Percentiles rank a stretch among this genome's conserved stretches.
phyloP scores from a whole-genome alignment of 2,113 vertebrate genomes.

The Gymnorhina tibicen region DNA sequence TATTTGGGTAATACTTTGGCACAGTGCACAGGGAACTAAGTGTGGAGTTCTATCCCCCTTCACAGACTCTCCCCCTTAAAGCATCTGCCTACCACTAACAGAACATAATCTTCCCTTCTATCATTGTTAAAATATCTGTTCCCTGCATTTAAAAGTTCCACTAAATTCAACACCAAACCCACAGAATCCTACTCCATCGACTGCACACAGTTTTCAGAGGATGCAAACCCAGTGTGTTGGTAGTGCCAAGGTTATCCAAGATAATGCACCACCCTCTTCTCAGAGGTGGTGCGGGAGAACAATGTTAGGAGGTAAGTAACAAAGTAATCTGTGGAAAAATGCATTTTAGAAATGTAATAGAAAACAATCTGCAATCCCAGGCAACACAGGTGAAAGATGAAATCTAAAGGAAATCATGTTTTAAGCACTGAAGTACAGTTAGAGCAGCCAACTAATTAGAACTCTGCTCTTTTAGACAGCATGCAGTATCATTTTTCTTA shows the following conservation, averaged over 20 bases:
- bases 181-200: not conserved
- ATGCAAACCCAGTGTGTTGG: not conserved
- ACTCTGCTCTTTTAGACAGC: not conserved
- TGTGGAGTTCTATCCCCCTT: not conserved
- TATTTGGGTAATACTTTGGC: not conserved
- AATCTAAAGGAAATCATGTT: not conserved
- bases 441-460: not conserved
- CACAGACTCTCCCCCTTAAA: not conserved
- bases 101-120: not conserved
- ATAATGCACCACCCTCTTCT: not conserved
- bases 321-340: not conserved
- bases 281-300: not conserved
- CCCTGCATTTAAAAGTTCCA: not conserved
- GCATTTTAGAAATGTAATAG: not conserved
- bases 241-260: not conserved
- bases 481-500: rapidly evolving
- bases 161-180: not conserved
- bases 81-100: rapidly evolving
- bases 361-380: not conserved
- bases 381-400: not conserved
- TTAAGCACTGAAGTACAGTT: not conserved
- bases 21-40: not conserved
- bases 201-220: not conserved
- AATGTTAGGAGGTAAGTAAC: not conserved
- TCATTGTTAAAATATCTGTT: not conserved